A percentile compares a stretch with the other conserved stretches of the same genome.
These are phyloP conservation scores for Troilus luridus DNA, from an alignment of 2,888 invertebrate genomes.

Conservation along the genomic window DNA sequence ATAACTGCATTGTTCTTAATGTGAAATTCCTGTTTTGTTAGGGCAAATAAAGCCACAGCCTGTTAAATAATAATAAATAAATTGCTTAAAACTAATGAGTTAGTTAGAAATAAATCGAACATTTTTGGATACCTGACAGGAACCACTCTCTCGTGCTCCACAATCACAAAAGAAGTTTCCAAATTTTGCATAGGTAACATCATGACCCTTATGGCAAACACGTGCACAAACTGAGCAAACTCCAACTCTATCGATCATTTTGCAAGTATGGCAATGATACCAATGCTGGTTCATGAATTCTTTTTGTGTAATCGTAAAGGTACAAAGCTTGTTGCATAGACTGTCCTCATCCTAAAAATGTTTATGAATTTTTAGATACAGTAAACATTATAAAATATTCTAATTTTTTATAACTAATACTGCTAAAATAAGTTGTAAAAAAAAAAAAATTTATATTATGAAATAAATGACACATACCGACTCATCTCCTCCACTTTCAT, in stretches of 20 bases:
- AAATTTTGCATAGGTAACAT: slow-evolving; percentile 96
- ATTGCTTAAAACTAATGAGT: not conserved
- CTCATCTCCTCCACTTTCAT: slow-evolving; percentile 93
- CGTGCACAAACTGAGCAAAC: slow-evolving; percentile 98
- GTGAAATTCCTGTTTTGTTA: too few relatives aligned
- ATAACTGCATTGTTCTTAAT: too few relatives aligned
- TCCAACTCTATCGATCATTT: slow-evolving; percentile 98
- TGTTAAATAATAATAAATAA: not conserved
- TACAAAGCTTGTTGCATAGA: slow-evolving; percentile 92
- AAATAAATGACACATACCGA: slow-evolving; percentile 72
- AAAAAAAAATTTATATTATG: not conserved
- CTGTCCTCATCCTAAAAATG: slow-evolving; percentile 84
- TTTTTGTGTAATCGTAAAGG: slow-evolving; percentile 95
- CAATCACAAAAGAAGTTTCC: slow-evolving; percentile 99
- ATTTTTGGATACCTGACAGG: slow-evolving; percentile 74
- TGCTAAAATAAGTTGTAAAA: not conserved
- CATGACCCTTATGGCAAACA: slow-evolving; percentile 97
- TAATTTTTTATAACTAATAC: not conserved
- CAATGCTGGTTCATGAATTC: slow-evolving; percentile 99
- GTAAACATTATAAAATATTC: not conserved
- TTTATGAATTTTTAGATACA: not conserved
- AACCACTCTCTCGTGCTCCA: slow-evolving; percentile 93
- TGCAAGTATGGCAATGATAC: slow-evolving; percentile 99
- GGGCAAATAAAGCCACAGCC: not conserved
- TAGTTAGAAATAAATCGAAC: slow-evolving; percentile 52